Base-by-base conservation (phyloP, 64 coral and sea anemone species). In the Montipora foliosa region DNA sequence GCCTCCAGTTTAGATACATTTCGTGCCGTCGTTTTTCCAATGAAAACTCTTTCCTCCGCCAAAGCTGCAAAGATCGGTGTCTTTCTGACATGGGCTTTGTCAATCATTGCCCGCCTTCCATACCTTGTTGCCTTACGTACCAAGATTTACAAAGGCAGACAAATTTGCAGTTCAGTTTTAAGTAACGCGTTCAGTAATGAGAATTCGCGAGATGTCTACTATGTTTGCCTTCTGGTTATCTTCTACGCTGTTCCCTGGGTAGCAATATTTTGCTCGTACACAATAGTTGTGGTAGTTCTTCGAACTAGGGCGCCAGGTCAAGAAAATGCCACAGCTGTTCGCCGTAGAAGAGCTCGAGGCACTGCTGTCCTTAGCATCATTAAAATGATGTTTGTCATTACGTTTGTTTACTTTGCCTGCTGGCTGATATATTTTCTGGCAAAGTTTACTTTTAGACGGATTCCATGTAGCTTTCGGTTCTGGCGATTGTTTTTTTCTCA, bases 381-480 rank as follows among this genome's bases (percentile, higher is more conserved):
- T 5, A 80, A 81, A 61, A 94, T 89, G 92, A 80, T 94, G 53
- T 7, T 94, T 4, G 25, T 64, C 47, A 52, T 89, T 48, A 80
- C 92, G 0, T 24, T 89, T 25, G 66, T 75, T 49, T 94, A 89
- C 48, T 25, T 94, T 8, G 49, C 72, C 25, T 94, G 85, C 44
- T 94, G 92, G 92, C 75, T 87, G 20, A 74, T 76, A 17, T 94
- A 94, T 37, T 94, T 94, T 22, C 22, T 22, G 22, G 22, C 22
- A 22, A 22, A 22, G 22, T 22, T 22, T 22, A 22, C 22, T 22
- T 22, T 22, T 22, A 22, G 22, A 22, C 22, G 22, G 22, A 22
- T 22, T 22, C 22, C 22, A 22, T 22, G 22, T 22, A 22, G 22
- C 22, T 22, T 22, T 22, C 22, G 22, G 22, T 22, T 22, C 22